A percentile compares a stretch with the other conserved stretches of the same genome.
These are phyloP conservation scores for Euura lappo DNA, from an alignment of 1,140 invertebrate genomes.

Conservation along the genomic window DNA sequence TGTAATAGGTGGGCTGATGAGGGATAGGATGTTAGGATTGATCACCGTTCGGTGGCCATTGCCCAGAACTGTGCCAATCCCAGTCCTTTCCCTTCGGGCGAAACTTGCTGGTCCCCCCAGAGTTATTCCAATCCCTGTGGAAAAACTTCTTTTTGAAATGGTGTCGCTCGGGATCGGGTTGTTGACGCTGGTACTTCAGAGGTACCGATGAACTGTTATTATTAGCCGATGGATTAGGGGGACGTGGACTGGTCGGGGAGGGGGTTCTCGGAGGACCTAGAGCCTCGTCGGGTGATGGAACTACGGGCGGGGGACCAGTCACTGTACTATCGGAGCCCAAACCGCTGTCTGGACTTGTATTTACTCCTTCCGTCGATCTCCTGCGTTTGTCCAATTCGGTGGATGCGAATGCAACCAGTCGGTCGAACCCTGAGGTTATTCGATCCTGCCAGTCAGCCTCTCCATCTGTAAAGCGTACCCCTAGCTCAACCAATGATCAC, in stretches of 20 bases:
- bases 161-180: constrained; percentile 65
- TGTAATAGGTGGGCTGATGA: constrained; percentile 13
- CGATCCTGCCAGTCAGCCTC: constrained; percentile 84
- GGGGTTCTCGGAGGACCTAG: constrained; percentile 70
- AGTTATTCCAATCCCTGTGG: constrained; percentile 69
- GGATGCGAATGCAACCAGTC: constrained; percentile 84
- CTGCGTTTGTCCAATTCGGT: constrained; percentile 83
- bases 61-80: constrained; percentile 68
- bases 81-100: constrained; percentile 77
- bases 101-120: constrained; percentile 67
- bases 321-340: constrained; percentile 71
- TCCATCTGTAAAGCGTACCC: constrained; percentile 57
- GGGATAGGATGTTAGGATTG: constrained; percentile 43
- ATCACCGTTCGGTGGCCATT: constrained; percentile 52
- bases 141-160: constrained; percentile 85
- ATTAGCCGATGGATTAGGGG: constrained; percentile 45
- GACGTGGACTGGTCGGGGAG: constrained; percentile 68
- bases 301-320: constrained; percentile 63
- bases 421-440: constrained; percentile 86
- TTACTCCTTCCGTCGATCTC: constrained; percentile 76
- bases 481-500: constrained; percentile 25
- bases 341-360: constrained; percentile 79
- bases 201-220: constrained; percentile 54
- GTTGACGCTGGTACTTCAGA: constrained; percentile 69
- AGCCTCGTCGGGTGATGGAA: constrained; percentile 62